Evolutionary conservation across 2,797 vertebrate species (phyloP), one percentile per base, ranked within the genome.

Genomic region (Chaetodon trifasciatus): DNA sequence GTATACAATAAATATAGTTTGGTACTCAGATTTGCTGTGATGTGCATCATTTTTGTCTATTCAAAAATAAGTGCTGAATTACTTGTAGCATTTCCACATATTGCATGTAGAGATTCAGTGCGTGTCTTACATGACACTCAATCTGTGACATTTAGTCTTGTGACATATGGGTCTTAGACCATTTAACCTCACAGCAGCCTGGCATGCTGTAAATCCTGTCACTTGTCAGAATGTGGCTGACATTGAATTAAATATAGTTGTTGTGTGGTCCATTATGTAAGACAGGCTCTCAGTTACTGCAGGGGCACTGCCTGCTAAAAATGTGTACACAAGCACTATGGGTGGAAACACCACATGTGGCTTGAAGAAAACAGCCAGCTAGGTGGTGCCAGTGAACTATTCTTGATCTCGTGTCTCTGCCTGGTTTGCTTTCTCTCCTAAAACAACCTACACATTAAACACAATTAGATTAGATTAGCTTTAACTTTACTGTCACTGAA

Each of bases 1-100:
- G 96, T 96, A 96, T 92, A 95, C 96, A 97, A 97, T 96, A 97
- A 97, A 97, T 96, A 96, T 96, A 96, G 96, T 95, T 96, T 95
- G 96, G 94, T 97, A 96, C 96, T 95, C 95, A 94, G 96, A 94
- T 93, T 90, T 78, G 7, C 40, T 74, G 73, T 81, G n/a, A 5
- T 8, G 12, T 35, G n/a, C 10, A 7, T 87, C 53, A 4, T 47
- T 80, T 84, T 28, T 40, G 4, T 52, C 23, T 60, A 5, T 42
- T 39, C 0, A 39, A 21, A 13, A 32, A 32, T 28, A 63, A 47
- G 0, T 17, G 49, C 35, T 57, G 8, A 44, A 76, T 32, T 32
- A 3, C 28, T 32, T 4, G 3, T 3, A 23, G n/a, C 13, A 37
- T 24, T 39, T 49, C 10, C 28, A 37, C 1, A 46, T 57, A 5